Evolutionary conservation across 2,888 invertebrate species (phyloP).

Genomic region (Neoascia interrupta): DNA sequence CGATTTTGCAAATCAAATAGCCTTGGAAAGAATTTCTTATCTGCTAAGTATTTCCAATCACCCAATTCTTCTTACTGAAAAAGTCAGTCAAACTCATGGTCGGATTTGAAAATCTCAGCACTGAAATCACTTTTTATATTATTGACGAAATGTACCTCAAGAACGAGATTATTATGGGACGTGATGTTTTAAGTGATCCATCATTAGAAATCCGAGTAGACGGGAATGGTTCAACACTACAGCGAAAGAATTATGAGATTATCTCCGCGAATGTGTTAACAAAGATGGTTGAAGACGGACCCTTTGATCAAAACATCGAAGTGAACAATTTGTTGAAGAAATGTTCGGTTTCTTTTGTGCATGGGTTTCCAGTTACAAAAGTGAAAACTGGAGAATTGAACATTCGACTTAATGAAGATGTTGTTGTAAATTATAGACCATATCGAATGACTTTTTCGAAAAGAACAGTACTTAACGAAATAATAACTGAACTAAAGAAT

Average conservation of each 20-base stretch:
- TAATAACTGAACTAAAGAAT: neutral
- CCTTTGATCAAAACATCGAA: no score
- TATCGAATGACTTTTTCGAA: neutral
- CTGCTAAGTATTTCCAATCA: conserved; percentile 7
- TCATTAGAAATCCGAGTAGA: conserved; percentile 15
- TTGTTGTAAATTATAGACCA: neutral
- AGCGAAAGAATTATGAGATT: no score
- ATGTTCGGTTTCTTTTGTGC: conserved; percentile 14
- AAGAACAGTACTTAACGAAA: neutral
- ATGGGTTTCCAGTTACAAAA: conserved; percentile 6
- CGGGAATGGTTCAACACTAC: neutral
- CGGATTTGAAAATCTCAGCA: neutral
- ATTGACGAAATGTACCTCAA: conserved; percentile 7
- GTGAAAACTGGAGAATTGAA: conserved; percentile 10
- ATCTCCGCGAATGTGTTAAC: no score
- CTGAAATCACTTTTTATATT: conserved; percentile 13
- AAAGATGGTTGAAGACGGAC: no score
- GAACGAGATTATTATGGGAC: conserved; percentile 15
- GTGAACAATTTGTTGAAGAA: no score
- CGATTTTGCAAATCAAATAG: conserved; percentile 6
- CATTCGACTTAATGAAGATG: conserved; percentile 1
- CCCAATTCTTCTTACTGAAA: conserved; percentile 5
- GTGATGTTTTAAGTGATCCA: conserved; percentile 19
- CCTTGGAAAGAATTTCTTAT: neutral
- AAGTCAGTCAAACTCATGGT: no score